Percentiles rank a stretch among this genome's conserved stretches.
These are phyloP conservation scores for Drosophila subobscura DNA, from an alignment of 1,140 invertebrate genomes.

Conservation along the genomic window DNA sequence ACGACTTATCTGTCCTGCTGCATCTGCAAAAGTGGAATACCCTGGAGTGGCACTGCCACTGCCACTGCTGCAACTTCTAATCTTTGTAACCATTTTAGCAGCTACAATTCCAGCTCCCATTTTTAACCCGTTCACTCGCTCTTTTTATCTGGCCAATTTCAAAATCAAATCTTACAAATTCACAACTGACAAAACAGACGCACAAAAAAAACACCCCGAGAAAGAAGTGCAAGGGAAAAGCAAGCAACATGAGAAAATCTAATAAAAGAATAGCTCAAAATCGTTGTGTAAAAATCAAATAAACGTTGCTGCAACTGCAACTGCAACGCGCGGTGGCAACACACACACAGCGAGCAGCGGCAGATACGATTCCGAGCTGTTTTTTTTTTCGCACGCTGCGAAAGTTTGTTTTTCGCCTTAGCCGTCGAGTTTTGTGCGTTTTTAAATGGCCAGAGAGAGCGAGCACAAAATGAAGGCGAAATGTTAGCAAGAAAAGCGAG, in stretches of 20 bases:
- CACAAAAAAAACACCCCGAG: conserved; percentile 9
- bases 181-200: conserved; percentile 54
- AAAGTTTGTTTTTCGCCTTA: conserved; percentile 53
- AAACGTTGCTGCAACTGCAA: conserved; percentile 68
- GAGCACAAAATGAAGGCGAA: conserved; percentile 40
- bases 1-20: conserved; percentile 43
- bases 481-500: conserved; percentile 6
- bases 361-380: conserved; percentile 20
- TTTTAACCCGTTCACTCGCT: conserved; percentile 38
- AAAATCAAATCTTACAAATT: conserved; percentile 80
- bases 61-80: conserved; percentile 20
- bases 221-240: conserved; percentile 27
- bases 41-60: not conserved
- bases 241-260: conserved; percentile 61
- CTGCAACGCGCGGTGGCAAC: conserved; percentile 34
- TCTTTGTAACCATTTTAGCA: conserved; percentile 47
- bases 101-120: conserved; percentile 30
- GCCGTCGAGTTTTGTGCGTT: conserved; percentile 68
- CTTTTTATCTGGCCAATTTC: conserved; percentile 65
- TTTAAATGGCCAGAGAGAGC: conserved; percentile 61
- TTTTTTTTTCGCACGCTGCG: conserved; percentile 13
- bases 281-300: conserved; percentile 80
- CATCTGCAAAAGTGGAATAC: conserved; percentile 30
- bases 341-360: too few species aligned
- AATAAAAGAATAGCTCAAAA: conserved; percentile 79